phyloP scores from a whole-genome alignment of 2,888 invertebrate species.

The Diabrotica balteata region DNA sequence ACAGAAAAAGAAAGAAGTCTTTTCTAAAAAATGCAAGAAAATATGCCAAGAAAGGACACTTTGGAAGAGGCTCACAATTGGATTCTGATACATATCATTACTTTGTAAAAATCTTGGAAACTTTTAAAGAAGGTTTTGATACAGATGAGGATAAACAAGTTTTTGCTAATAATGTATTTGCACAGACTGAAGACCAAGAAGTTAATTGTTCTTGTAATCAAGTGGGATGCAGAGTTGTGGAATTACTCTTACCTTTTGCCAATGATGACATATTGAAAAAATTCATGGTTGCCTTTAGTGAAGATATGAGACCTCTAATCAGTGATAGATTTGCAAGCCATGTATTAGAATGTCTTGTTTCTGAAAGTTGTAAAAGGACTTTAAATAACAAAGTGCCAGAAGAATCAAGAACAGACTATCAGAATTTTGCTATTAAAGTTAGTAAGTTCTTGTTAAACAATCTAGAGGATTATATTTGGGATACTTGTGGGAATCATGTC shows the following conservation, averaged over 20 bases:
- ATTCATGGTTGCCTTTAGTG: constrained; percentile 69
- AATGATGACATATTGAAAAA: constrained; percentile 69
- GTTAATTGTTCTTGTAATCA: constrained; percentile 79
- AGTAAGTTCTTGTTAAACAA: constrained; percentile 82
- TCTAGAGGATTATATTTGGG: constrained; percentile 83
- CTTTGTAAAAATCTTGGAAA: constrained; percentile 77
- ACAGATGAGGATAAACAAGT: constrained; percentile 73
- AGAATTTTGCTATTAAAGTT: constrained; percentile 72
- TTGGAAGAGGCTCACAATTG: constrained; percentile 74
- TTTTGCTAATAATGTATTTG: constrained; percentile 79
- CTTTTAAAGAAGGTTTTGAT: constrained; percentile 72
- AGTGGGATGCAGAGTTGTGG: constrained; percentile 79
- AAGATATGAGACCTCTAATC: constrained; percentile 73
- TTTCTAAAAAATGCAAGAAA: constrained; percentile 77
- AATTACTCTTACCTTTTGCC: constrained; percentile 75
- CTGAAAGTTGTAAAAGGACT: constrained; percentile 65
- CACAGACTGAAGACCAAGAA: constrained; percentile 74
- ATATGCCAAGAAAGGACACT: constrained; percentile 76
- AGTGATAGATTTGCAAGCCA: constrained; percentile 82
- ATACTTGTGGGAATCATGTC: constrained; percentile 79
- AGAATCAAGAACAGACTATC: constrained; percentile 62
- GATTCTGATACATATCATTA: constrained; percentile 79
- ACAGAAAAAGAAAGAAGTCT: constrained; percentile 70
- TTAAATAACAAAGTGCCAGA: constrained; percentile 46
- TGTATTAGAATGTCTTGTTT: constrained; percentile 75